Evolutionary conservation across 2,797 vertebrate genomes (phyloP), one percentile per base, ranked within the genome.

Genomic region (Anguilla anguilla): DNA sequence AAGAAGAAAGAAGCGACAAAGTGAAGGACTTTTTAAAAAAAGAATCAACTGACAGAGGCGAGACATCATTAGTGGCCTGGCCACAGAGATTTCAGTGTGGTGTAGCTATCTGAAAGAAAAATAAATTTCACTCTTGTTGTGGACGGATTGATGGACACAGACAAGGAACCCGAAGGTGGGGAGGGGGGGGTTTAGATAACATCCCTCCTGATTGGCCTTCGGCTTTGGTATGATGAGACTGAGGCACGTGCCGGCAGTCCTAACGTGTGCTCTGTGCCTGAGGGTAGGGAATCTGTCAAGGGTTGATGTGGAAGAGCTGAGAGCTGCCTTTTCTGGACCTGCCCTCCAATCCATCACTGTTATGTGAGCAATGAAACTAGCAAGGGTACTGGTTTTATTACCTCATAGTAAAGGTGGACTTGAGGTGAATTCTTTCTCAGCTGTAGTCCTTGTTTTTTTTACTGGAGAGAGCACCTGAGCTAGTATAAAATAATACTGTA

Each of bases 151-250:
- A 55, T 88, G 22, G 83, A 46, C 61, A 39, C 22, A 28, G 83
- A 59, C 51, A 86, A 31, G 28, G 88, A 57, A 85, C 67, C 86
- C 7, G 7, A 59, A 86, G 85, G 46, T 35, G 87, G 64, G 15
- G 72, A 43, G 88, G 9, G 11, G 84, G 31, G 49, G 35, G 89
- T 92, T 92, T 88, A 90, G 89, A 85, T 61, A 87, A 89, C 82
- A 69, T 69, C 51, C 87, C 59, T 3, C 87, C 88, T 84, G 19
- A 51, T 46, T 84, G 87, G 7, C 69, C 55, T 64, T 53, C 72
- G 84, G 46, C 82, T 49, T 10, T 39, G 89, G 69, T 22, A 67
- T 86, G 87, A 88, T 89, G 59, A 61, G 55, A 82, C 25, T 25
- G 79, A 49, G 35, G 61, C 10, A 72, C 67, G 61, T 90, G 87